Base-by-base conservation (phyloP, 2,797 vertebrate species). In the Bradypus variegatus region DNA sequence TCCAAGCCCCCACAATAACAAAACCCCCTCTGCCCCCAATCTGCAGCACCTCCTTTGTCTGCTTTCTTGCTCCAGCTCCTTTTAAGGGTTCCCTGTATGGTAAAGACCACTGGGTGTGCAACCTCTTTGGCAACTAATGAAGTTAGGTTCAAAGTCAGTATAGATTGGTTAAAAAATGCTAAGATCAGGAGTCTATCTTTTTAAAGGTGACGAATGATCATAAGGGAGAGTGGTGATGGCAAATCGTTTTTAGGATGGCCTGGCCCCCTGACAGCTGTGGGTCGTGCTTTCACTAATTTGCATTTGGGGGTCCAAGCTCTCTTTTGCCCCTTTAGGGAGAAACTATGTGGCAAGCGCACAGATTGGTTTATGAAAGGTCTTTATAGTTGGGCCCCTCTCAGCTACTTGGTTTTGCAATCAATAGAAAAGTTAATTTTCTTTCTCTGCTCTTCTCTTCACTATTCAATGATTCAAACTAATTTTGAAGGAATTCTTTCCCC, bases 311-410 rank as follows among this genome's bases (percentile, higher is more conserved):
- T 6, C 48, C 18, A 13, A 19, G 31, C 48, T 41, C 7, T 3
- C 14, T 18, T 55, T 55, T 3, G 3, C 2, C 33, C 5, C 8
- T 38, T 8, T 8, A 18, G 2, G 21, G 21, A 11, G 2, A 4
- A 55, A 21, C 33, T 27, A 3, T 0, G 1, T 5, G 11, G n/a
- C 25, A 14, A 25, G 23, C 1, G 10, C 25, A 5, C 0, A 41
- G 58, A 33, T 89, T 69, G 29, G 29, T 69, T 70, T 69, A 33
- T 89, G 33, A 53, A 69, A 16, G 8, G 48, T 4, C 19, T 15
- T 76, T 69, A 27, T 62, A 8, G 8, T 1, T 0, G 2, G 50
- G 21, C 77, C 62, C 50, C 14, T 45, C 4, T 0, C 1, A 8
- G 14, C 80, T n/a, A 33, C 73, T 69, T 19, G 70, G 58, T 31